Evolutionary conservation across 2,797 vertebrate genomes (phyloP).

Genomic region (Percopsis omiscomaycus): DNA sequence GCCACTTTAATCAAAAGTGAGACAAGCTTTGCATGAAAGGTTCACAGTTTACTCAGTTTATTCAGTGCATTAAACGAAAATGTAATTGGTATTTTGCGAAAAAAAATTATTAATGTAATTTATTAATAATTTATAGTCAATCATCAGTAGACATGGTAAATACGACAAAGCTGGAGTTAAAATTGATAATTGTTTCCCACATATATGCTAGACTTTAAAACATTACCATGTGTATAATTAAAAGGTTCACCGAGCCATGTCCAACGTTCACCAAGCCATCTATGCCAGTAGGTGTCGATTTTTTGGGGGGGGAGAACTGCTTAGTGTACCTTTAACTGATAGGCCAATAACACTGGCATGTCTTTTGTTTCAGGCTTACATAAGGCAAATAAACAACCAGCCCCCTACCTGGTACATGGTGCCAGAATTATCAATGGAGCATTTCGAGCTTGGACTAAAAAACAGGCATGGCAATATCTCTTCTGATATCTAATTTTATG

Average conservation of each 20-base stretch:
- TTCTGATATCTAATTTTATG: no score
- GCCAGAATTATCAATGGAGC: constrained; percentile 98
- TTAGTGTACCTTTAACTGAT: not conserved
- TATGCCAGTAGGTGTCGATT: no score
- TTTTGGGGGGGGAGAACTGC: not conserved
- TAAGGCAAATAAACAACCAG: constrained; percentile 93
- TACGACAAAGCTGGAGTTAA: no score
- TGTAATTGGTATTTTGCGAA: no score
- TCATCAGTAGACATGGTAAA: no score
- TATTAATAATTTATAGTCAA: no score
- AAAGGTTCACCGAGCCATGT: no score
- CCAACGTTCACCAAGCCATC: no score
- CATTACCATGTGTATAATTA: no score
- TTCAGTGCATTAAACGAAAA: constrained; percentile 19
- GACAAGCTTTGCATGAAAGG: constrained; percentile 32
- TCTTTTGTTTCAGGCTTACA: constrained; percentile 84
- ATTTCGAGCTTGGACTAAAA: constrained; percentile 98
- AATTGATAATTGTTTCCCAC: no score
- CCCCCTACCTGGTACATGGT: constrained; percentile 91
- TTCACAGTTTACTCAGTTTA: not conserved
- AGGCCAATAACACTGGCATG: constrained; percentile 17
- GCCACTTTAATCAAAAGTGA: constrained; percentile 56
- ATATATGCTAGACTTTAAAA: no score
- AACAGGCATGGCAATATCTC: constrained; percentile 81
- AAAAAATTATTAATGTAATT: no score